Percentiles rank a stretch among this genome's conserved stretches.
These are phyloP conservation scores for Pimpla rufipes DNA, from an alignment of 2,888 invertebrate genomes.

Conservation along the genomic window DNA sequence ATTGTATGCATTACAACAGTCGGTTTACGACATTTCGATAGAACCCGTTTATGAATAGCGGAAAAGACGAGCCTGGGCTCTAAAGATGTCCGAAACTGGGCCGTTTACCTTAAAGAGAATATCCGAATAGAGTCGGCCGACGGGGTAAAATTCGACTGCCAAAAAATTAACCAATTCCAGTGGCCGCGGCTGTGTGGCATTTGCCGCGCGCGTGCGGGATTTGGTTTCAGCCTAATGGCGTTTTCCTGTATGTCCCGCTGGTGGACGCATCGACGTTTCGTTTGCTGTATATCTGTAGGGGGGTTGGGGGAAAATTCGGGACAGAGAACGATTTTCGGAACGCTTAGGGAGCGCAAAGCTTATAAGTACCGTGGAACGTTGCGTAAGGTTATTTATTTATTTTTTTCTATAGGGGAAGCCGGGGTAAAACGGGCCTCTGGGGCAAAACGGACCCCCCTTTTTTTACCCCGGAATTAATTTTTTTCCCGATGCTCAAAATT, in stretches of 20 bases:
- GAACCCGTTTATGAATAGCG: too few species aligned
- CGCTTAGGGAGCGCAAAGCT: slow-evolving; percentile 29
- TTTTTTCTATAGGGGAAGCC: too few species aligned
- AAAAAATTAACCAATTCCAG: slow-evolving; percentile 24
- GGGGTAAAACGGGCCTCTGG: too few species aligned
- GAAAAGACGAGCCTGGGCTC: too few species aligned
- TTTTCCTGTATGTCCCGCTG: slow-evolving; percentile 22
- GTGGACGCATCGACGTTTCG: slow-evolving; percentile 17
- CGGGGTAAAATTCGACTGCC: background rate
- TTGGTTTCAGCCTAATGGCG: slow-evolving; percentile 21
- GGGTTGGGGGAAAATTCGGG: background rate
- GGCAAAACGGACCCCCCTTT: too few species aligned
- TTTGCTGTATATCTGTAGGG: background rate
- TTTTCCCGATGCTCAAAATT: too few species aligned
- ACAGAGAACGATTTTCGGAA: slow-evolving; percentile 27
- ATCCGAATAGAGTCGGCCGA: background rate
- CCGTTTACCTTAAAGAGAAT: slow-evolving; percentile 14
- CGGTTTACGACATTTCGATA: too few species aligned
- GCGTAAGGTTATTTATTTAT: background rate
- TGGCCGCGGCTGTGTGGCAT: background rate
- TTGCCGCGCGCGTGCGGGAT: background rate
- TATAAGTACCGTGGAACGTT: background rate
- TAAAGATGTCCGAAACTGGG: too few species aligned
- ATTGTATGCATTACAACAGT: too few species aligned
- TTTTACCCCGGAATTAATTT: too few species aligned